These are phyloP conservation scores for Umimayanthus kanabou DNA, from an alignment of 92 coral and sea anemone genomes.

Conservation along the genomic window DNA sequence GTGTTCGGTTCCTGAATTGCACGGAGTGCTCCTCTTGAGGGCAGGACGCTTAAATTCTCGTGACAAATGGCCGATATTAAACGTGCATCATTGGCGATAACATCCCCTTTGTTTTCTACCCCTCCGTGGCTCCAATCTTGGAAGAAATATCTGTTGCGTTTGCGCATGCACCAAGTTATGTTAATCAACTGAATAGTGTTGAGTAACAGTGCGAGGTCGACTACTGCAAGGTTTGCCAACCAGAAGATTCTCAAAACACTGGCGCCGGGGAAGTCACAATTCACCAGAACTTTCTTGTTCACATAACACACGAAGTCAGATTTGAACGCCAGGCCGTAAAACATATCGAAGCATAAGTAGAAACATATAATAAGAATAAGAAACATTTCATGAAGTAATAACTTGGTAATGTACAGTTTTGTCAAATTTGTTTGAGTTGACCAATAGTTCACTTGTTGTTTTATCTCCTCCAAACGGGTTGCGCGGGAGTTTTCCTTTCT, in stretches of 20 bases:
- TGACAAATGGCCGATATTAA: slow-evolving; percentile 76
- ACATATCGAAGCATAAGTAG: slow-evolving; percentile 57
- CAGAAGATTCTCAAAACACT: slow-evolving; percentile 61
- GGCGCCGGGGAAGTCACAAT: slow-evolving; percentile 64
- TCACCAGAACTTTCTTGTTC: slow-evolving; percentile 59
- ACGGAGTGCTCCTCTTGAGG: slow-evolving; percentile 34
- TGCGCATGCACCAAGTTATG: slow-evolving; percentile 69
- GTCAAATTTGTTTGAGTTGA: slow-evolving; percentile 53
- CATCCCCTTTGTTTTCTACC: neutral
- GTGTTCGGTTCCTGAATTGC: slow-evolving; percentile 13
- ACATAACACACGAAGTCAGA: slow-evolving; percentile 74
- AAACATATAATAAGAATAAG: slow-evolving; percentile 54
- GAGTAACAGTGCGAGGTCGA: slow-evolving; percentile 65
- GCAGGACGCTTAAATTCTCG: slow-evolving; percentile 61
- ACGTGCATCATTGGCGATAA: slow-evolving; percentile 54
- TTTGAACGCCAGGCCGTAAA: slow-evolving; percentile 60
- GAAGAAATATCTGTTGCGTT: slow-evolving; percentile 65
- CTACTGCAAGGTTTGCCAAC: slow-evolving; percentile 56
- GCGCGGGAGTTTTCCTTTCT: slow-evolving; percentile 31
- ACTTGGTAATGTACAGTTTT: slow-evolving; percentile 64
- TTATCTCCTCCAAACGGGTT: slow-evolving; percentile 45
- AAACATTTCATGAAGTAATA: slow-evolving; percentile 60
- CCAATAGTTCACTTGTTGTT: slow-evolving; percentile 64
- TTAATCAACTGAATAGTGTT: slow-evolving; percentile 68
- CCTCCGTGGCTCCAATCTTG: slow-evolving; percentile 38